Evolutionary conservation across 2,888 invertebrate species (phyloP), one percentile per base, ranked within the genome.

Genomic region (Flexamia atlantica): DNA sequence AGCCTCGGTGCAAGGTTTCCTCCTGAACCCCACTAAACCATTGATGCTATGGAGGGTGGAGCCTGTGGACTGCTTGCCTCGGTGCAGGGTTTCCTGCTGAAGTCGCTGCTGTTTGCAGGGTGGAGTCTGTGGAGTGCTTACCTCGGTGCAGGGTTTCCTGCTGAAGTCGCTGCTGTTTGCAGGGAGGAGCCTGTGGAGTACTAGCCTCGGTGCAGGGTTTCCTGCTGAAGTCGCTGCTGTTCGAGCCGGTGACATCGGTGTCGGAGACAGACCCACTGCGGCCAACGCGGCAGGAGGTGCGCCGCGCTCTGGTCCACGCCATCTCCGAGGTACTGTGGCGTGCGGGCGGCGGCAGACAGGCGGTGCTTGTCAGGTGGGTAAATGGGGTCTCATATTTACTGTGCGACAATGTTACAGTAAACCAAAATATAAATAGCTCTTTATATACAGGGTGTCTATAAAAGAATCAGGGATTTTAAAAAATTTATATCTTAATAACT

Each of bases 161-260:
- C 86, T 92, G n/a, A 90, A 90, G 85, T 89, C 90, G 86, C 88
- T 91, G 17, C 88, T 92, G 30, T 36, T 4, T 53, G 85, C 88
- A 91, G 89, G 91, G 91, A 14, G 92, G 92, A 28, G 91, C 91
- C 20, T 92, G 92, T 89, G 91, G 92, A 80, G 90, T 92, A n/a
- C 89, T 92, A 72, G 91, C 91, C 17, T 90, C 91, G 64, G 90
- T 92, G 7, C 92, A 92, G 87, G 91, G 90, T 10, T 90, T 90
- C 86, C 86, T 92, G 28, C 86, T 92, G n/a, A 90, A 90, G 85
- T 89, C 90, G 86, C 88, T 91, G 17, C 88, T 92, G 30, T 92
- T 91, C 32, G 82, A 84, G 74, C 76, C 81, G 23, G 42, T 14
- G 5, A 76, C 79, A 14, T 64, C 76, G 17, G 76, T 82, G 57